Percentiles rank a stretch among this genome's conserved stretches.
Conservation (phyloP, 2,113 vertebrate genomes). For the Mesembrinibis cayennensis region DNA sequence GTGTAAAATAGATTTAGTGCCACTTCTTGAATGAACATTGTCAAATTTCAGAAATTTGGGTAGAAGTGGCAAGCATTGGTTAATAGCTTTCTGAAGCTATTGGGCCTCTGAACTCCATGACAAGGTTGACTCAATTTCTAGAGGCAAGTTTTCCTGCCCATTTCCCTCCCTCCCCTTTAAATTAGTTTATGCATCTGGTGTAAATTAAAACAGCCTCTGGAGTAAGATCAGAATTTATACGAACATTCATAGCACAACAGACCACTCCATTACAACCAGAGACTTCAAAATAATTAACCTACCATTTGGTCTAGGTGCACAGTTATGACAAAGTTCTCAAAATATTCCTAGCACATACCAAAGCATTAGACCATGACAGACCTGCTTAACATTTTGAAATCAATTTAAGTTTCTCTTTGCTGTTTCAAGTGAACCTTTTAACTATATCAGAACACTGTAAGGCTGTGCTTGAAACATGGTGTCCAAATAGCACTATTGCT, state of each 20-base stretch:
- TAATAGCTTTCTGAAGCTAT: not conserved
- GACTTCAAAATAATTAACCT: not conserved
- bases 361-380: not conserved
- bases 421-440: not conserved
- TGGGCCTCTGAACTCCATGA: not conserved
- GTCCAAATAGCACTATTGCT: not conserved
- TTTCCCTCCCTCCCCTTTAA: not conserved
- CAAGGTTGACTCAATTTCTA: not conserved
- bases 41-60: not conserved
- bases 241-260: not conserved
- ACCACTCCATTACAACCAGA: not conserved
- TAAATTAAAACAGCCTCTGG: not conserved
- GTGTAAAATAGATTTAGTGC: not conserved
- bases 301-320: not conserved
- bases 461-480: not conserved
- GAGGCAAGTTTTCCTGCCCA: not conserved
- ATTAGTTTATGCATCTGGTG: not conserved
- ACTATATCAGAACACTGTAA: not conserved
- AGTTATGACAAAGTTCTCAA: not conserved
- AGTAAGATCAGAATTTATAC: not conserved
- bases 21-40: not conserved
- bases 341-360: not conserved
- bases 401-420: not conserved
- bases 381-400: not conserved
- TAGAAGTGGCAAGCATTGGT: not conserved